These are phyloP conservation scores for Fregetta grallaria DNA, from an alignment of 2,113 vertebrate genomes.

Conservation along the genomic window DNA sequence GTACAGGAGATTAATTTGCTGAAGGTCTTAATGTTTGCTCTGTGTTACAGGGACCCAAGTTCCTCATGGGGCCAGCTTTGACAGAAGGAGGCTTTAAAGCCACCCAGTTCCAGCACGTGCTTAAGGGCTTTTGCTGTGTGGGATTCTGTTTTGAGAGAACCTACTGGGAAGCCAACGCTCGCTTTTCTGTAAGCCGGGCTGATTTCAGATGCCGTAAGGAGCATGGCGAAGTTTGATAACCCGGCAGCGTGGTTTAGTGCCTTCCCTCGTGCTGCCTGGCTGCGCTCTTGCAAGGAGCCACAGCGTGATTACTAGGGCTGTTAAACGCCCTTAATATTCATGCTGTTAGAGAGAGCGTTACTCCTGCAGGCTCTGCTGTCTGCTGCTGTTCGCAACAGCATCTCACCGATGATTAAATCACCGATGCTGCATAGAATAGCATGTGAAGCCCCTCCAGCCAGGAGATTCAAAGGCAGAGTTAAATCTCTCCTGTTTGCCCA, in stretches of 20 bases:
- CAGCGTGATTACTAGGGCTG: conserved; percentile 50
- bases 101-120: not conserved
- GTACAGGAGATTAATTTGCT: not conserved
- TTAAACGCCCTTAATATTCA: conserved; percentile 59
- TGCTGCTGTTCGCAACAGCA: not conserved
- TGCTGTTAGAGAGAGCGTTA: not conserved
- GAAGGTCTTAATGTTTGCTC: not conserved
- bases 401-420: conserved; percentile 16
- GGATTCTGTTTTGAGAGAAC: not conserved
- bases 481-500: not conserved
- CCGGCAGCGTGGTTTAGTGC: not conserved
- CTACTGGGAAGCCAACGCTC: fast-evolving
- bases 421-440: not conserved
- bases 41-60: not conserved
- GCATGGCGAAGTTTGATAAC: not conserved
- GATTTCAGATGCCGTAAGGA: not conserved
- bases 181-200: not conserved
- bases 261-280: not conserved
- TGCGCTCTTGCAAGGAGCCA: conserved; percentile 19
- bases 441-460: not conserved
- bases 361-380: conserved; percentile 29
- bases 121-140: not conserved
- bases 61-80: not conserved
- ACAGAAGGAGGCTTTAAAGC: not conserved
- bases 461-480: not conserved